Evolutionary conservation across 64 coral and sea anemone species (phyloP).

Genomic region (Porites lutea): DNA sequence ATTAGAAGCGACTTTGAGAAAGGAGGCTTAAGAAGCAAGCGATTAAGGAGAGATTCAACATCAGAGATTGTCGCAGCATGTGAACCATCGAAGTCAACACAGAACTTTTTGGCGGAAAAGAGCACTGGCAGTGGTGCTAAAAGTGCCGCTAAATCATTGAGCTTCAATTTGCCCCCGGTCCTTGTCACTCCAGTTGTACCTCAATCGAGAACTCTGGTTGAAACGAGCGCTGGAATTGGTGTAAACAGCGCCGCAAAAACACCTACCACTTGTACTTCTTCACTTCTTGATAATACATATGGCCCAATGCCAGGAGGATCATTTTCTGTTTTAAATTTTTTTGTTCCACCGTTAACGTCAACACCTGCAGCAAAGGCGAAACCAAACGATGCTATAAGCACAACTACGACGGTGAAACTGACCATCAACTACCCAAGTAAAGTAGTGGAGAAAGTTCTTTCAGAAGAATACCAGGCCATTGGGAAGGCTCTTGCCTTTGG

Average conservation of each 20-base stretch:
- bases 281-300: neutral
- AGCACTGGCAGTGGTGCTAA: neutral
- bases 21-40: neutral
- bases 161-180: neutral
- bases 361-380: too few species aligned
- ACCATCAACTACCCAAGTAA: too few species aligned
- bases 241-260: constrained; percentile 7
- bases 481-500: constrained; percentile 44
- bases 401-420: too few species aligned
- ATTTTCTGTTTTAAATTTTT: neutral
- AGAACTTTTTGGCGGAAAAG: constrained; percentile 16
- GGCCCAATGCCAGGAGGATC: neutral
- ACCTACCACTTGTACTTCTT: neutral
- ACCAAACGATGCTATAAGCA: too few species aligned
- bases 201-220: constrained; percentile 1
- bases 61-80: neutral
- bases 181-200: neutral
- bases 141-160: neutral
- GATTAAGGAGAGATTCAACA: neutral
- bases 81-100: neutral
- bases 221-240: too few species aligned
- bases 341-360: constrained; percentile 10
- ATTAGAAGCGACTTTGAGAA: neutral
- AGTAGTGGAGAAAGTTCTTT: constrained; percentile 19
- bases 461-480: constrained; percentile 2